A percentile compares a stretch with the other conserved stretches of the same genome.
phyloP scores from a whole-genome alignment of 2,888 invertebrate genomes.

The Cyclophora albipunctata region DNA sequence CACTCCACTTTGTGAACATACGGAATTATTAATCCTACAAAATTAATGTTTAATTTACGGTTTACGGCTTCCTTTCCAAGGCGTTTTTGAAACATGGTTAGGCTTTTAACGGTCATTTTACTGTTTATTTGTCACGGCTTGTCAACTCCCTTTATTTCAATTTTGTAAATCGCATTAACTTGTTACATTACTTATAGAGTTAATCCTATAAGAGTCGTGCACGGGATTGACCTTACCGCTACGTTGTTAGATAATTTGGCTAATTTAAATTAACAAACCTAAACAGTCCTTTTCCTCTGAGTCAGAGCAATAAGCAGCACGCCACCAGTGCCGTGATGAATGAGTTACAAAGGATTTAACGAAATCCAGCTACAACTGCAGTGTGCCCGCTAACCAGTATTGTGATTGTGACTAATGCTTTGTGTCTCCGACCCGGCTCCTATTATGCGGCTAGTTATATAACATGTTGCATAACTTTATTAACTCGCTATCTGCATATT shows the following conservation, averaged over 20 bases:
- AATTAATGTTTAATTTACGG: conserved; percentile 13
- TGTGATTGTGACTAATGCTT: conserved; percentile 34
- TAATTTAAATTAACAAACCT: conserved; percentile 48
- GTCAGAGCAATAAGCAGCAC: conserved; percentile 28
- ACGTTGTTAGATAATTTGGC: conserved; percentile 36
- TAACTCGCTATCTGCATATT: conserved; percentile 5
- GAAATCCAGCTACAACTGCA: conserved; percentile 53
- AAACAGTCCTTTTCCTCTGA: conserved; percentile 62
- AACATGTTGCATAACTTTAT: conserved; percentile 15
- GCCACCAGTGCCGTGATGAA: conserved; percentile 33
- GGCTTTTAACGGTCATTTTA: conserved; percentile 1
- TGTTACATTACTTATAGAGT: no score
- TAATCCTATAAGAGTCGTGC: no score
- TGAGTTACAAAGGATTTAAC: conserved; percentile 42
- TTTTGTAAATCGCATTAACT: neutral
- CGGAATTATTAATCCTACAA: conserved; percentile 15
- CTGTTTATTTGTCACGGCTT: no score
- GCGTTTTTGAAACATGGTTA: neutral
- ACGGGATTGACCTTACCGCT: conserved; percentile 22
- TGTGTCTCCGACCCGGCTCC: conserved; percentile 18
- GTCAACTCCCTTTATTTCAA: neutral
- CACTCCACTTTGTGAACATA: conserved; percentile 11
- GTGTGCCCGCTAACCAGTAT: conserved; percentile 36
- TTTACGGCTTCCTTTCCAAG: conserved; percentile 1
- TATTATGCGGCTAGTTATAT: conserved; percentile 11